Conservation (phyloP, 2,797 vertebrate genomes). For the Hypotaenidia philippensis region DNA sequence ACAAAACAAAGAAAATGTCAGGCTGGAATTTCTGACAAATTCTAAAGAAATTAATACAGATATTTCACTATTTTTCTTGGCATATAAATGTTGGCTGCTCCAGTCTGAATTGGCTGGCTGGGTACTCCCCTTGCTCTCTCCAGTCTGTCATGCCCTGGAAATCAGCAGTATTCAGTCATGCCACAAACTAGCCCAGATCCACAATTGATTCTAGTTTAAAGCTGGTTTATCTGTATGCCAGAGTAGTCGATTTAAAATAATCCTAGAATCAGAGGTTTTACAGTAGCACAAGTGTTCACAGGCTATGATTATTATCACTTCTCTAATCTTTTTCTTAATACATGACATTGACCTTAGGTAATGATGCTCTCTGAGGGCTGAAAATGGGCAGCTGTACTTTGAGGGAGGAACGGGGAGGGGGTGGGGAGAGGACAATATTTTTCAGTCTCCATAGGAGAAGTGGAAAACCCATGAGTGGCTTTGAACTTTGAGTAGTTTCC, state of each 20-base stretch:
- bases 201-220: not conserved
- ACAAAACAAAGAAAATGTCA: not conserved
- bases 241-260: not conserved
- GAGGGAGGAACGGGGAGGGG: no score
- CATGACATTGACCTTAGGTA: not conserved
- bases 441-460: not conserved
- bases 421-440: no score
- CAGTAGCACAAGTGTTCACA: not conserved
- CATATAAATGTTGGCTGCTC: not conserved
- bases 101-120: not conserved
- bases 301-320: accelerated
- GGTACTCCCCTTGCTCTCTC: not conserved
- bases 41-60: not conserved
- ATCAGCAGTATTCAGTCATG: not conserved
- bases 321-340: not conserved
- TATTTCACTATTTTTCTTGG: not conserved
- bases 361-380: not conserved
- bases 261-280: not conserved
- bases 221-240: not conserved
- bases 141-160: not conserved
- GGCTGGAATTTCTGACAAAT: not conserved
- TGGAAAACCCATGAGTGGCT: not conserved
- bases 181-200: not conserved
- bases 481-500: not conserved
- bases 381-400: not conserved